phyloP scores from a whole-genome alignment of 2,888 invertebrate genomes.

The Bhutanitis thaidina region DNA sequence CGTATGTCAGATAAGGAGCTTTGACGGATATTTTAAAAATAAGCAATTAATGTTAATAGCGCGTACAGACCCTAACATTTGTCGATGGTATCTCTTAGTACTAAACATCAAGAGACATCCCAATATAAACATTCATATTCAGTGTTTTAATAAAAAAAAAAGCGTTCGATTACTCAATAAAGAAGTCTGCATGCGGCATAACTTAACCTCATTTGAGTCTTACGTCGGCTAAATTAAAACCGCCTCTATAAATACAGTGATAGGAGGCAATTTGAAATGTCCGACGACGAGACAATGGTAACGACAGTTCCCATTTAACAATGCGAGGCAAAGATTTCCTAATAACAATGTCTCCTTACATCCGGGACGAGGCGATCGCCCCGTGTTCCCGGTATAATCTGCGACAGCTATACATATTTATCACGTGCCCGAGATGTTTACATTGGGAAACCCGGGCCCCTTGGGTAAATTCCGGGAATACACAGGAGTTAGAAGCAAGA shows the following conservation, averaged over 20 bases:
- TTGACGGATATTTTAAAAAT: no score
- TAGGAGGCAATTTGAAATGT: neutral
- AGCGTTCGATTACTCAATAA: neutral
- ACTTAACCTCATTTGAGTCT: slow-evolving; percentile 12
- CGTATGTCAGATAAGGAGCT: no score
- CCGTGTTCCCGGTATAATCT: slow-evolving; percentile 19
- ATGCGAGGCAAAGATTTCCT: slow-evolving; percentile 21
- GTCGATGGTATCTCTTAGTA: no score
- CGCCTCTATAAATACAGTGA: neutral
- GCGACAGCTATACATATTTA: slow-evolving; percentile 21
- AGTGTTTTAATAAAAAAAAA: neutral
- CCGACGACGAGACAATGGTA: slow-evolving; percentile 8
- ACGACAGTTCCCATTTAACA: slow-evolving; percentile 20
- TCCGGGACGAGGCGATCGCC: slow-evolving; percentile 12
- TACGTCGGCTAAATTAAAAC: slow-evolving; percentile 2
- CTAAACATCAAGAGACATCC: neutral
- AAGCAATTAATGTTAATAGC: no score
- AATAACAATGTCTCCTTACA: slow-evolving; percentile 22
- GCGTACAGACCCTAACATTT: no score
- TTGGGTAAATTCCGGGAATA: slow-evolving; percentile 16
- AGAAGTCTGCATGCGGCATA: slow-evolving; percentile 5
- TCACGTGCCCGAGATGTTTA: slow-evolving; percentile 19
- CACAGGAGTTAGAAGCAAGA: slow-evolving; percentile 5
- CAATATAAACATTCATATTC: neutral
- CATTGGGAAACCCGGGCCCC: slow-evolving; percentile 14